These are phyloP conservation scores for Taurulus bubalis DNA, from an alignment of 2,113 vertebrate species.

Conservation along the genomic window DNA sequence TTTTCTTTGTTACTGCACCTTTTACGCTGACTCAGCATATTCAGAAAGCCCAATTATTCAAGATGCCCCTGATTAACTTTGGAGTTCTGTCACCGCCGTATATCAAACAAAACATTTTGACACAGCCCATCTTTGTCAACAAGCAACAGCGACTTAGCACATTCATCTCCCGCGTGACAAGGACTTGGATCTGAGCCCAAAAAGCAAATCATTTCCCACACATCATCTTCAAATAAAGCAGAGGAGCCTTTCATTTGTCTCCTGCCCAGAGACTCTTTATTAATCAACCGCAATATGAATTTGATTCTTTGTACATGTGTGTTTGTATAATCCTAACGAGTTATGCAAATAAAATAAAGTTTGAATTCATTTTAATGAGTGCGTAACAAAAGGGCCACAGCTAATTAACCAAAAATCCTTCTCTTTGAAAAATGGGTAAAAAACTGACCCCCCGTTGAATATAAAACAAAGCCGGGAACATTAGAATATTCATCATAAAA, in stretches of 20 bases:
- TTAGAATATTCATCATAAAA: conserved; percentile 78
- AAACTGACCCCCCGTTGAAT: conserved; percentile 71
- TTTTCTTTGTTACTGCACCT: conserved; percentile 17
- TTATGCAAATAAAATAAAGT: conserved; percentile 75
- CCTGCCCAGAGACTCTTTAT: conserved; percentile 52
- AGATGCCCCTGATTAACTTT: conserved; percentile 32
- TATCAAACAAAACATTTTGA: conserved; percentile 41
- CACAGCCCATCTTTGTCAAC: conserved; percentile 43
- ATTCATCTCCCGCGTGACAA: conserved; percentile 49
- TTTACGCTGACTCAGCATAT: conserved; percentile 47
- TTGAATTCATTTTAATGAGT: conserved; percentile 77
- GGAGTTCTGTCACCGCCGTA: conserved; percentile 25
- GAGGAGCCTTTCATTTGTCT: conserved; percentile 51
- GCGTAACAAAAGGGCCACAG: conserved; percentile 70
- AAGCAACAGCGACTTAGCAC: conserved; percentile 29
- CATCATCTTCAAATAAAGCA: conserved; percentile 52
- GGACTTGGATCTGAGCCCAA: conserved; percentile 42
- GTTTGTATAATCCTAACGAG: conserved; percentile 62
- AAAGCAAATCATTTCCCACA: conserved; percentile 24
- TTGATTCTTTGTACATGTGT: conserved; percentile 63
- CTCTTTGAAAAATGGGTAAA: conserved; percentile 75
- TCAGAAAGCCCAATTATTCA: conserved; percentile 30
- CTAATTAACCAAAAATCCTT: conserved; percentile 75
- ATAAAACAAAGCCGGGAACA: conserved; percentile 70
- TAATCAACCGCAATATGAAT: conserved; percentile 59